Evolutionary conservation across 2,113 vertebrate genomes (phyloP), one percentile per base, ranked within the genome.

Genomic region (Myocastor coypus): DNA sequence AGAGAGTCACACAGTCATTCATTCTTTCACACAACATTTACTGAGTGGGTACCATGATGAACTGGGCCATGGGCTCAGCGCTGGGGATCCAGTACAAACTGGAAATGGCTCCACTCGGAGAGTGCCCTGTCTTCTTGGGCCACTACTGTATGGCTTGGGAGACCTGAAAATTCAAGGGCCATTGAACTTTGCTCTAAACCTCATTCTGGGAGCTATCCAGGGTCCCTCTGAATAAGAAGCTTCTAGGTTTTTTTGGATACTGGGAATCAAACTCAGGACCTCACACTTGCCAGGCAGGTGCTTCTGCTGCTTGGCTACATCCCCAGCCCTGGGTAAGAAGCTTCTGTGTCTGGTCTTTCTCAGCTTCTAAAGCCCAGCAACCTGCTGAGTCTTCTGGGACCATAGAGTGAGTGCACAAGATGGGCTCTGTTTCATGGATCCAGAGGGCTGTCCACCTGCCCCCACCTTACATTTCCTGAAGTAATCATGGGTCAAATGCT

Each of bases 331-430:
- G 24, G 24, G 4, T 11, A 64, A 32, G 82, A 91, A 57, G 24
- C 14, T 68, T 77, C 83, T 69, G 11, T 37, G 5, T 19, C 1
- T 16, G 14, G 17, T 73, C 30, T 22, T 93, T 17, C 20, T 95
- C 77, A 55, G 37, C 19, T 26, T 6, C 12, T 22, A 32, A 3
- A 2, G 34, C 22, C 81, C 80, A 34, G 42, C 52, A 8, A 57
- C 24, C 59, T 64, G 40, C 17, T 12, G 19, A 61, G 69, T 46
- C 22, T 12, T 5, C 64, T 22, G 66, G 93, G n/a, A 92, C 13
- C 3, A 0, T 4, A 32, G 28, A 9, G 22, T 6, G 28, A 9
- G 22, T 6, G 42, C 40, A 24, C 4, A 26, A 52, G 1, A 20
- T 1, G 14, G 28, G 34, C 63, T n/a, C 69, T 9, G 0, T 4